Percentiles rank a stretch among this genome's conserved stretches.
Evolutionary conservation across 1,140 invertebrate genomes (phyloP).

Genomic region (Brevipalpus yothersi): DNA sequence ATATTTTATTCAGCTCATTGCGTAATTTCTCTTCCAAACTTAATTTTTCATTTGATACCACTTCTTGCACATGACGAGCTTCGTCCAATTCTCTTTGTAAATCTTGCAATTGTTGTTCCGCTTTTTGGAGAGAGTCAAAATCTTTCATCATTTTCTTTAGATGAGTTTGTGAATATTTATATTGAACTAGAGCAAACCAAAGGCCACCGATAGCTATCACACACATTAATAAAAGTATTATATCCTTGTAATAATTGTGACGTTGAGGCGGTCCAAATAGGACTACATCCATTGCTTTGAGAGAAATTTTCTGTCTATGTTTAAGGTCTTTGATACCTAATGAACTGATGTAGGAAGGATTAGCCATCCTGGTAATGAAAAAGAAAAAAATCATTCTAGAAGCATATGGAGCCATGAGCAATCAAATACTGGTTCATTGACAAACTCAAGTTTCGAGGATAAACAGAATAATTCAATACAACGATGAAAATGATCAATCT

Average conservation of each 20-base stretch:
- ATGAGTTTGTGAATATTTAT: slow-evolving; percentile 57
- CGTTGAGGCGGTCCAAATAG: slow-evolving; percentile 90
- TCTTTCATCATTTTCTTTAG: slow-evolving; percentile 68
- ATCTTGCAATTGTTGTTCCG: slow-evolving; percentile 57
- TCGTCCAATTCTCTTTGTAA: slow-evolving; percentile 36
- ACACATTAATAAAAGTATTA: slow-evolving; percentile 50
- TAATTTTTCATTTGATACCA: slow-evolving; percentile 47
- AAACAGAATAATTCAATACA: not conserved
- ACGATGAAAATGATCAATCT: no score
- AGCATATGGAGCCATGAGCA: not conserved
- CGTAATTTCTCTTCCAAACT: slow-evolving; percentile 48
- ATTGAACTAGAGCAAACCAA: slow-evolving; percentile 68
- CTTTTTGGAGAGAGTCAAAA: slow-evolving; percentile 69
- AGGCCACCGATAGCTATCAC: slow-evolving; percentile 59
- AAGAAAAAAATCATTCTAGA: not conserved
- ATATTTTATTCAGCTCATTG: slow-evolving; percentile 14
- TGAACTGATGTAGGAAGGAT: slow-evolving; percentile 16
- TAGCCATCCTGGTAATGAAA: slow-evolving; percentile 7
- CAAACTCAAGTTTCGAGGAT: not conserved
- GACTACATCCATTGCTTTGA: slow-evolving; percentile 92
- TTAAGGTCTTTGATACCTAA: slow-evolving; percentile 91
- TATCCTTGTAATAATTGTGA: slow-evolving; percentile 62
- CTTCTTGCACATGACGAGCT: slow-evolving; percentile 40
- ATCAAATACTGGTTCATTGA: not conserved
- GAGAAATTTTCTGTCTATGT: slow-evolving; percentile 78